These are phyloP conservation scores for Hydractinia echinata DNA, from an alignment of 30 jellyfish, hydroid and myxozoan genomes.

Conservation along the genomic window DNA sequence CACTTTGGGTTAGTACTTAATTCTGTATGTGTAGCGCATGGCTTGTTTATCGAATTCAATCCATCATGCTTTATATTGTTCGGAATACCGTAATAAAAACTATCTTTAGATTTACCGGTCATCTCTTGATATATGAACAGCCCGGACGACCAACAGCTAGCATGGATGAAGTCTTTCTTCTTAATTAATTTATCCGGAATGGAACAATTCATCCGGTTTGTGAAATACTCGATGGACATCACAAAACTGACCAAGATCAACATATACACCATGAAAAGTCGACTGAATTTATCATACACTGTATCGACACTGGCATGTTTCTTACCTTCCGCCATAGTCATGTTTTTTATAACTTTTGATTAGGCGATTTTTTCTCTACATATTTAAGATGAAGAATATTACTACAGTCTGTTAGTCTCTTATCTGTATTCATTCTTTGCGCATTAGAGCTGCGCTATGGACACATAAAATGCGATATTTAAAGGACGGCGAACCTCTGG, in stretches of 20 bases:
- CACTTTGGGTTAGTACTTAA: neutral
- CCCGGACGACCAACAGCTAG: slow-evolving; percentile 7
- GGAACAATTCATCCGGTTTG: neutral
- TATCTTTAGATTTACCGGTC: neutral
- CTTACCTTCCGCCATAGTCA: no score
- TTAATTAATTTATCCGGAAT: neutral
- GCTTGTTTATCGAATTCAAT: neutral
- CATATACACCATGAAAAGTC: neutral
- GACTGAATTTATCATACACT: neutral
- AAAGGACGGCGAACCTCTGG: no score
- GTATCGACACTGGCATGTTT: neutral
- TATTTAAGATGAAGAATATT: no score
- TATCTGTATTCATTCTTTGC: no score
- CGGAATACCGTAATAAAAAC: slow-evolving; percentile 15
- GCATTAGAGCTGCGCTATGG: no score
- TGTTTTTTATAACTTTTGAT: no score
- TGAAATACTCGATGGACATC: neutral
- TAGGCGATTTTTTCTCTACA: no score
- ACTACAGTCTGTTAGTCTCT: no score
- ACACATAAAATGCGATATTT: no score
- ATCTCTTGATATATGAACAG: slow-evolving; percentile 2
- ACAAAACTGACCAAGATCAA: slow-evolving; percentile 1
- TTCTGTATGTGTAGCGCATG: neutral
- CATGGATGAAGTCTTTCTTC: neutral
- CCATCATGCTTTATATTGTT: slow-evolving; percentile 4